Evolutionary conservation across 2,113 vertebrate species (phyloP).

Genomic region (Ardeotis arabs): DNA sequence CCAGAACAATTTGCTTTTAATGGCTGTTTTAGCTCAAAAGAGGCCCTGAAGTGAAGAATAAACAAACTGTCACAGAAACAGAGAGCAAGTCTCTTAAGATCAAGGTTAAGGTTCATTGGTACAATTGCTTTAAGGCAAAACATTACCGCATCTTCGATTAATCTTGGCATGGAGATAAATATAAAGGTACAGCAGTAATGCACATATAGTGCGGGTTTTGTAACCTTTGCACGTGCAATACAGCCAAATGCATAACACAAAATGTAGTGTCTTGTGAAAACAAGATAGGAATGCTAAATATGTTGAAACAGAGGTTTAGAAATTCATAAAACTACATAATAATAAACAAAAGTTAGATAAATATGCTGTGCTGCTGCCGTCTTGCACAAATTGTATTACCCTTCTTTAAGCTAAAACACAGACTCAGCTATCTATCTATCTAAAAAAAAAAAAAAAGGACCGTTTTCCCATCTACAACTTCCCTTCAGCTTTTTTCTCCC

Average conservation of each 20-base stretch:
- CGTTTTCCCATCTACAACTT: neutral
- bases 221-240: neutral
- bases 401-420: neutral
- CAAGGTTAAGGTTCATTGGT: slow-evolving; percentile 69
- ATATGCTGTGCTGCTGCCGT: neutral
- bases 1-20: slow-evolving; percentile 59
- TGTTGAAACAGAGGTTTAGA: slow-evolving; percentile 19
- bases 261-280: neutral
- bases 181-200: slow-evolving; percentile 37
- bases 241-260: neutral
- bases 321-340: slow-evolving; percentile 11
- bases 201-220: neutral
- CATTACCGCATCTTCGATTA: slow-evolving; percentile 54
- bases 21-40: slow-evolving; percentile 64
- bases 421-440: neutral
- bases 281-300: slow-evolving; percentile 18
- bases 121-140: slow-evolving; percentile 65
- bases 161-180: slow-evolving; percentile 54
- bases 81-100: slow-evolving; percentile 61
- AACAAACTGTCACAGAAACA: slow-evolving; percentile 69
- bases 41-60: slow-evolving; percentile 68
- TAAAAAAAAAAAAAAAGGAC: neutral
- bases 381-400: neutral
- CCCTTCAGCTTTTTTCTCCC: neutral
- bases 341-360: slow-evolving; percentile 40